Evolutionary conservation across 1,140 invertebrate species (phyloP), one percentile per base, ranked within the genome.

Genomic region (Caenorhabditis inopinata): DNA sequence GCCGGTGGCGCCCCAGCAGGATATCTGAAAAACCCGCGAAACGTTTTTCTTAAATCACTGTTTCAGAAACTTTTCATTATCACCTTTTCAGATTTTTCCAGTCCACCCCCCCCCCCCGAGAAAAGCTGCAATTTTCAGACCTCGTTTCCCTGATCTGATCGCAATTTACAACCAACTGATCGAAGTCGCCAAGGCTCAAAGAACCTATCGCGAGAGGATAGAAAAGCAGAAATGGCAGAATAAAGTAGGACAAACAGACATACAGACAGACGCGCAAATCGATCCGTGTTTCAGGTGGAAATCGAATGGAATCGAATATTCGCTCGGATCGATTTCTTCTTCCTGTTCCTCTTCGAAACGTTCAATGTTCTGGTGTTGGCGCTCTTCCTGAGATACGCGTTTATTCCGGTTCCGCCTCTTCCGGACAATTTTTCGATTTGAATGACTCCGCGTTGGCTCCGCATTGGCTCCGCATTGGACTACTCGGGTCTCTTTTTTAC

Each of bases 341-440:
- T 83, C 53, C 73, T 85, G 1, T 75, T 75, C 32, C 23, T 75
- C 4, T 75, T 49, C 73, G 46, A 47, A 47, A 47, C 48, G 42
- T 49, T 75, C 29, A 75, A 46, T 11, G 73, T 75, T 1, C 73
- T 49, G 2, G 23, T 49, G 1, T n/a, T 75, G n/a, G 73, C 48
- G 0, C 73, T 46, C 6, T 75, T 75, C 73, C 73, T 75, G 7
- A 21, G 42, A 9, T 75, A 32, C 14, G 46, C 46, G 0, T 47
- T 48, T 42, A 23, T 75, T 16, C 73, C 83, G 7, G 47, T 84
- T 16, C 85, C 83, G 16, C 49, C 76, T 16, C 76, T 85, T 23
- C 84, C 83, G n/a, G 84, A 85, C 1, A 73, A 82, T 53, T 82
- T 82, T 21, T 51, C 62, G 0, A 79, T 82, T 14, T 82, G 32